phyloP scores from a whole-genome alignment of 1,140 invertebrate species.

The Polypedilum vanderplanki region DNA sequence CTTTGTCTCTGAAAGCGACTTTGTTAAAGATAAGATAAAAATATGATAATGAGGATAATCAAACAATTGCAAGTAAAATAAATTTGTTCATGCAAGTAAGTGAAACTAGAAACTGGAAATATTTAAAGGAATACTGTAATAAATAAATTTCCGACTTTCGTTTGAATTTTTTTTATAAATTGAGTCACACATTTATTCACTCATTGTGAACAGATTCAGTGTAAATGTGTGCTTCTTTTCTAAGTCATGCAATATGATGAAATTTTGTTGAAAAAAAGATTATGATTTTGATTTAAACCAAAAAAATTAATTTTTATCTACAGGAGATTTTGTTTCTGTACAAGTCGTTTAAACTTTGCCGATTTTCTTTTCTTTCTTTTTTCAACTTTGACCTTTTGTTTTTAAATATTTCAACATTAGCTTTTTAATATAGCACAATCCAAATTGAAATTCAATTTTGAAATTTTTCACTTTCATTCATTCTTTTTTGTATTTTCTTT shows the following conservation, averaged over 20 bases:
- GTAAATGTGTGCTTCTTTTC: conserved; percentile 5
- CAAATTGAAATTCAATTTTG: not conserved
- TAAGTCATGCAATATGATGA: not conserved
- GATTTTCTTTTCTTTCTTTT: not conserved
- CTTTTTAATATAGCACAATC: not conserved
- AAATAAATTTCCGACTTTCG: too few relatives aligned
- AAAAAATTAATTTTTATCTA: conserved; percentile 24
- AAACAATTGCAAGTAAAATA: not conserved
- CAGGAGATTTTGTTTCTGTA: conserved; percentile 23
- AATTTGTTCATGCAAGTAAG: not conserved
- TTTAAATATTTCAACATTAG: conserved; percentile 20
- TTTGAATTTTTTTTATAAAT: too few relatives aligned
- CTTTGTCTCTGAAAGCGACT: conserved; percentile 6
- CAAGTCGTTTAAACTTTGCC: conserved; percentile 17
- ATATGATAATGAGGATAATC: not conserved
- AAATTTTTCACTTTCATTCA: not conserved
- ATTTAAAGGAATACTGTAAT: too few relatives aligned
- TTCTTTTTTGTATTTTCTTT: not conserved
- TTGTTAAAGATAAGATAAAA: not conserved
- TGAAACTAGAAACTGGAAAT: too few relatives aligned
- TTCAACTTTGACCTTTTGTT: not conserved
- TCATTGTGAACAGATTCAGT: too few relatives aligned
- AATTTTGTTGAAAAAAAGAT: not conserved
- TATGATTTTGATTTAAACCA: not conserved
- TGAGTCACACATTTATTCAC: too few relatives aligned